These are phyloP conservation scores for Dicyrtoma fusca DNA, from an alignment of 2,888 invertebrate species.

Conservation along the genomic window DNA sequence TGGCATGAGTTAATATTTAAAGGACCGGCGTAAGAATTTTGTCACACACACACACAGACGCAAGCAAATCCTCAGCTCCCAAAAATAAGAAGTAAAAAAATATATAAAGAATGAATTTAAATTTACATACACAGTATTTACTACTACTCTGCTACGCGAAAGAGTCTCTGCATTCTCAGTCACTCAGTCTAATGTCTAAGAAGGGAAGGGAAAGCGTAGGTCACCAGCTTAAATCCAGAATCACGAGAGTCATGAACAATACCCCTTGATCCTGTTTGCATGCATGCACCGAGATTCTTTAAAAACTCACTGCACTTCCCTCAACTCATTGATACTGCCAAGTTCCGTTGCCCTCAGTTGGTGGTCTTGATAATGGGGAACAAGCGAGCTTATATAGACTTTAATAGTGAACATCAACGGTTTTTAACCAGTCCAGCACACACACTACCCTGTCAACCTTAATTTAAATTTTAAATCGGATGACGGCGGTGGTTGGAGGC, in stretches of 20 bases:
- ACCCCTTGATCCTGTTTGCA: too few species aligned
- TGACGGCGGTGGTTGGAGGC: neutral
- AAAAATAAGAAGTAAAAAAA: conserved; percentile 3
- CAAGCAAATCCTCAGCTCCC: conserved; percentile 1
- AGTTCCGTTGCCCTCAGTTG: conserved; percentile 21
- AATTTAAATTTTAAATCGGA: conserved; percentile 31
- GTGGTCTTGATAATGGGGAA: conserved; percentile 30
- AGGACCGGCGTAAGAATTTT: neutral
- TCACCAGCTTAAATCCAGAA: too few species aligned
- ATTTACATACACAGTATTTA: neutral
- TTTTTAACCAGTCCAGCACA: conserved; percentile 5
- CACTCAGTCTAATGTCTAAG: too few species aligned
- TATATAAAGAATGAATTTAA: conserved; percentile 20
- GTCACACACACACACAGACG: neutral
- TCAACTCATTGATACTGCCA: conserved; percentile 12
- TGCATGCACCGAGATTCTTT: too few species aligned
- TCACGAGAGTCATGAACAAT: too few species aligned
- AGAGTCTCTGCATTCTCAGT: neutral
- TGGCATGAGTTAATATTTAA: conserved; percentile 25
- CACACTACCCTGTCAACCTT: neutral
- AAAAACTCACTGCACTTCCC: neutral
- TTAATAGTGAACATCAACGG: conserved; percentile 17
- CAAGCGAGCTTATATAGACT: conserved; percentile 5
- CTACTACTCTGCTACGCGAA: neutral
- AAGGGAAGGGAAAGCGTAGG: too few species aligned